Base-by-base conservation (phyloP, 37 sponge, comb jelly and placozoan species). In the Beroe forskalii region DNA sequence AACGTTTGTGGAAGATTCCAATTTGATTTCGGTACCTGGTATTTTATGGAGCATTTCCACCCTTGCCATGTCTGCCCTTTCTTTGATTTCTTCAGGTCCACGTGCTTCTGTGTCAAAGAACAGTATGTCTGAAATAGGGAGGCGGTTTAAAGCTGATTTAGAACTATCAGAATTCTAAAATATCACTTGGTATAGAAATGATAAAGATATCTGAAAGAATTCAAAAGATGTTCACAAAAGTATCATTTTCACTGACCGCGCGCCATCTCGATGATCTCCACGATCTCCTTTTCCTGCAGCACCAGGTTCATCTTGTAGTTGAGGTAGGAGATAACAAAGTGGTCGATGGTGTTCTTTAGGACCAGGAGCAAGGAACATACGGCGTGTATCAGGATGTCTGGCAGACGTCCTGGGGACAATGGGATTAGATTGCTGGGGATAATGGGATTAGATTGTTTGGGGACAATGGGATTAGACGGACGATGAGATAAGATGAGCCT, bases 221-320 rank as follows among this genome's bases (percentile, higher is more conserved):
- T n/a, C n/a, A n/a, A n/a, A n/a, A n/a, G n/a, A n/a, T n/a, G n/a
- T n/a, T n/a, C n/a, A n/a, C n/a, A n/a, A n/a, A n/a, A n/a, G n/a
- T n/a, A n/a, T n/a, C n/a, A n/a, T n/a, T n/a, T n/a, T n/a, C n/a
- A n/a, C n/a, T 55, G 14, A 72, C 75, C 75, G 28, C 75, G 28
- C 1, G 75, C 75, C 39, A 72, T 35, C 22, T 72, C 75, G 35
- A 72, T 72, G 38, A 72, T 72, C 75, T 72, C 75, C 40, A 72
- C 75, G 35, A 72, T 39, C 40, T 72, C 75, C 20, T 72, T 72
- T 33, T 72, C 75, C 22, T 72, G 75, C 39, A 72, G 75, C 40
- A 72, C 75, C 39, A 72, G 8, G 40, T 72, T 72, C 3, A 72
- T 72, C 40, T 72, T 72, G 75, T 36, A 72, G 75, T 72, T 72